These are phyloP conservation scores for Propithecus perrieri DNA, from an alignment of 2,797 vertebrate genomes.

Conservation along the genomic window DNA sequence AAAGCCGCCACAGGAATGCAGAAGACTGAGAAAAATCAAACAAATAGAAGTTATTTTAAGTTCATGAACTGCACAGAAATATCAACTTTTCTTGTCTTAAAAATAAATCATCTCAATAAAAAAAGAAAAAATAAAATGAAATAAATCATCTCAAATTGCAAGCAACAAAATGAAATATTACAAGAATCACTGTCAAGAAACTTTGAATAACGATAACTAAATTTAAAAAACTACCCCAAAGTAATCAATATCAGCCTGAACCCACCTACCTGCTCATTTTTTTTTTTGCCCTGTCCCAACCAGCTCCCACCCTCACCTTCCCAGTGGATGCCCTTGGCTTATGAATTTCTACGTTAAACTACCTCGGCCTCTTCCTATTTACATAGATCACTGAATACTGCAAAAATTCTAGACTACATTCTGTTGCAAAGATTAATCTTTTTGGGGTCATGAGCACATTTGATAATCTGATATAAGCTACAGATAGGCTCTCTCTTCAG, in stretches of 20 bases:
- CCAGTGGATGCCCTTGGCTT: not conserved
- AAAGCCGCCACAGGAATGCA: not conserved
- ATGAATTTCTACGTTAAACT: not conserved
- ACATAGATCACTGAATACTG: not conserved
- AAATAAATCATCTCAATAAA: not conserved
- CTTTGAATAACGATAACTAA: not conserved
- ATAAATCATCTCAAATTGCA: not conserved
- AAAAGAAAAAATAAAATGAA: not conserved
- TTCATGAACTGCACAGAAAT: slow-evolving; percentile 39
- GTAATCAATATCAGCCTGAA: not conserved
- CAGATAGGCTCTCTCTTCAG: not conserved
- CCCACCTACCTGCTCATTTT: not conserved
- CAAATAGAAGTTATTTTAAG: not conserved
- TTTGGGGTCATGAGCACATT: not conserved
- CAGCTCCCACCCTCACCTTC: not conserved
- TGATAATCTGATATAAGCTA: not conserved
- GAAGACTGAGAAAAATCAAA: not conserved
- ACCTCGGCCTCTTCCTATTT: not conserved
- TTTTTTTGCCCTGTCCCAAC: not conserved
- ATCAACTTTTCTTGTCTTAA: not conserved
- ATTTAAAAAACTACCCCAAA: not conserved
- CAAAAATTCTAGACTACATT: not conserved
- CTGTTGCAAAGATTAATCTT: not conserved
- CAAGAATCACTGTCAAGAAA: not conserved
- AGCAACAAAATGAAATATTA: slow-evolving; percentile 13